Evolutionary conservation across 2,113 vertebrate genomes (phyloP).

Genomic region (Toxotes jaculatrix): DNA sequence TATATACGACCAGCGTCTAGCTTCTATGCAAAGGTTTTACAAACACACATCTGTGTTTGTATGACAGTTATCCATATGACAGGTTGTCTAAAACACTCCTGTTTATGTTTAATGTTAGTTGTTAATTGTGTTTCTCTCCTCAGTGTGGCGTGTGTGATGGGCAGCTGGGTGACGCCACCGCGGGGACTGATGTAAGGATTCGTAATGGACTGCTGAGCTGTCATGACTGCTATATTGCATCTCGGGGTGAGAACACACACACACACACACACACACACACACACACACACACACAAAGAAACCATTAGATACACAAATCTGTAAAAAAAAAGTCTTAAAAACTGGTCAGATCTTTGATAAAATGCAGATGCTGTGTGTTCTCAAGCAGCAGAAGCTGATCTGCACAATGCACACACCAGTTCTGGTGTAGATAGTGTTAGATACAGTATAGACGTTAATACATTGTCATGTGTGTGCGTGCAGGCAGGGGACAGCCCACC

Average conservation of each 20-base stretch:
- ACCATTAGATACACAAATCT: no score
- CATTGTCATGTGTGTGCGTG: slow-evolving; percentile 29
- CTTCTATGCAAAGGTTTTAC: background rate
- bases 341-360: no score
- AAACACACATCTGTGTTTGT: background rate
- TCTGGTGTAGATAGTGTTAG: no score
- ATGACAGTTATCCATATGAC: background rate
- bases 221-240: slow-evolving; percentile 93
- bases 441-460: background rate
- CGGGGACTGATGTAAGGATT: slow-evolving; percentile 95
- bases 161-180: slow-evolving; percentile 91
- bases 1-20: background rate
- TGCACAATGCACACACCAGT: no score
- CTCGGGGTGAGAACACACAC: slow-evolving; percentile 87
- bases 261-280: background rate
- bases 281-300: no score
- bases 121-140: background rate
- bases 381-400: no score
- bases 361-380: no score
- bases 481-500: slow-evolving; percentile 96
- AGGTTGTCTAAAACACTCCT: background rate
- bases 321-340: no score
- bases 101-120: background rate
- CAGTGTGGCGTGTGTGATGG: slow-evolving; percentile 95
- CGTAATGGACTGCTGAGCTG: slow-evolving; percentile 95